Evolutionary conservation across 1,140 invertebrate genomes (phyloP).

Genomic region (Achroia grisella): DNA sequence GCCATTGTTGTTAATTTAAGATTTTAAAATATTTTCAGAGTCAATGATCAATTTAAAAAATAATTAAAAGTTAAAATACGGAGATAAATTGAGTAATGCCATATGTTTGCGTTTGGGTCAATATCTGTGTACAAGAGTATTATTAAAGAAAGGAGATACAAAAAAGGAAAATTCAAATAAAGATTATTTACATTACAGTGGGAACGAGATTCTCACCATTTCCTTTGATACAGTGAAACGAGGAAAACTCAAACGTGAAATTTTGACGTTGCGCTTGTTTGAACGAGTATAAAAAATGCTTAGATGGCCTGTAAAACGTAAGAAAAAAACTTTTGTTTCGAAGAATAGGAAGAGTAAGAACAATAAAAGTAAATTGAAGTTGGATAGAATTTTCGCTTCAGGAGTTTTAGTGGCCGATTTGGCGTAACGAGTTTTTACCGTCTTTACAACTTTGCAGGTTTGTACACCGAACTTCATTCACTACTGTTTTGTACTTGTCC

Average conservation of each 20-base stretch:
- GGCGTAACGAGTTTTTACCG: slow-evolving; percentile 68
- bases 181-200: slow-evolving; percentile 30
- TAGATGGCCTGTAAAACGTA: slow-evolving; percentile 44
- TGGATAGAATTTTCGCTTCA: slow-evolving; percentile 71
- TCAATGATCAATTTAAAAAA: too few relatives aligned
- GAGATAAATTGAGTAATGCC: too few relatives aligned
- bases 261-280: slow-evolving; percentile 38
- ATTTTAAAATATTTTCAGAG: too few relatives aligned
- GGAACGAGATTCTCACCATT: slow-evolving; percentile 27
- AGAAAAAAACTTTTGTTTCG: slow-evolving; percentile 38
- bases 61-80: too few relatives aligned
- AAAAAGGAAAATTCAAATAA: slow-evolving; percentile 36
- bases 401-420: slow-evolving; percentile 69
- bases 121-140: slow-evolving; percentile 8
- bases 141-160: slow-evolving; percentile 4
- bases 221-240: slow-evolving; percentile 41
- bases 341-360: slow-evolving; percentile 56
- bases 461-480: slow-evolving; percentile 30
- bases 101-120: too few relatives aligned
- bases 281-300: slow-evolving; percentile 56
- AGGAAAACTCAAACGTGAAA: slow-evolving; percentile 38
- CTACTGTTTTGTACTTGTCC: slow-evolving; percentile 17
- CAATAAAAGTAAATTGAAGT: slow-evolving; percentile 72
- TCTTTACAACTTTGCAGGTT: slow-evolving; percentile 60
- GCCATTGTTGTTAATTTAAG: too few relatives aligned